These are phyloP conservation scores for Ptyas mucosa DNA, from an alignment of 2,113 vertebrate genomes.

Conservation along the genomic window DNA sequence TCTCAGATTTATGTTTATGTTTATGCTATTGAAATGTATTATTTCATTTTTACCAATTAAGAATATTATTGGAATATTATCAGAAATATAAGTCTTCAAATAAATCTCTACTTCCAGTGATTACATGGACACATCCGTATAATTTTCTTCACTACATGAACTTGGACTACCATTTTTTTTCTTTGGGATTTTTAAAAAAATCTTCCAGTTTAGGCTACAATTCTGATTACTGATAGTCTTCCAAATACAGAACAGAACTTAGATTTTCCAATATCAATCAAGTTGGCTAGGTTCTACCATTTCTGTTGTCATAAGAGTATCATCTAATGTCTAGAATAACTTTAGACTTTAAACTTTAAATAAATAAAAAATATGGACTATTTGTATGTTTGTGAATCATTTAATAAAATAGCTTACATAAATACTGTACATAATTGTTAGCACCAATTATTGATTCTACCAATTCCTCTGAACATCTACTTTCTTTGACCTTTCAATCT, in stretches of 20 bases:
- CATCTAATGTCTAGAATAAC: neutral
- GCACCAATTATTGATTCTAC: neutral
- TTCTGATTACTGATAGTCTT: neutral
- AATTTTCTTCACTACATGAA: neutral
- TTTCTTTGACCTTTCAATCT: neutral
- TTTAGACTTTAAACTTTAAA: neutral
- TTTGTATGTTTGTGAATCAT: constrained; percentile 1
- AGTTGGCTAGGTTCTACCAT: neutral
- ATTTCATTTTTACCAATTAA: neutral
- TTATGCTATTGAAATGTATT: neutral
- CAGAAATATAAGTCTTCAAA: neutral
- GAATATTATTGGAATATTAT: neutral
- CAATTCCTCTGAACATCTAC: neutral
- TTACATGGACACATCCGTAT: neutral
- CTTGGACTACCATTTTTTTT: neutral
- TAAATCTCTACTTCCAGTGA: neutral
- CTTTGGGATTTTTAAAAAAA: neutral
- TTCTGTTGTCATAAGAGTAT: neutral
- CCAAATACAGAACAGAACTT: neutral
- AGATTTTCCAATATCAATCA: neutral
- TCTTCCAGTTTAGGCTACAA: neutral
- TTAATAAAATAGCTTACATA: constrained; percentile 1
- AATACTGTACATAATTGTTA: neutral
- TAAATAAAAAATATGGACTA: neutral
- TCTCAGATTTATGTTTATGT: neutral